phyloP scores from a whole-genome alignment of 2,113 vertebrate genomes.

The Psettodes erumei region DNA sequence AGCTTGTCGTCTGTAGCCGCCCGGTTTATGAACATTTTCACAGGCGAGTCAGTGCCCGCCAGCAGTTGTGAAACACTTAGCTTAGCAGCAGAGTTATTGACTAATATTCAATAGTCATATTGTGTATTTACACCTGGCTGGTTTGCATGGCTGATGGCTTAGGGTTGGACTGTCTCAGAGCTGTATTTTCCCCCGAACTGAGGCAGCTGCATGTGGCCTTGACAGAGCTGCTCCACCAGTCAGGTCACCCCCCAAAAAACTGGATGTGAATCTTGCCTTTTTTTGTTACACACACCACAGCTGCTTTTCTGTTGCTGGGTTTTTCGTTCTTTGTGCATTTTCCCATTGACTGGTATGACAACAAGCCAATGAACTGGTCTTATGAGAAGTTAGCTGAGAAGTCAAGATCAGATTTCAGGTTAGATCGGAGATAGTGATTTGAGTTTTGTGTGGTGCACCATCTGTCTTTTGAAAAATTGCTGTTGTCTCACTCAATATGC shows the following conservation, averaged over 20 bases:
- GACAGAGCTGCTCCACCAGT: background rate
- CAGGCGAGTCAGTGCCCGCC: background rate
- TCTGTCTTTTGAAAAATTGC: background rate
- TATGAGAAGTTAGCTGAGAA: conserved; percentile 31
- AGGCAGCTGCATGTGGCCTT: background rate
- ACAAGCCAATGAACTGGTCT: conserved; percentile 16
- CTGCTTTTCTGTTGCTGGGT: background rate
- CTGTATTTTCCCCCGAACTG: background rate
- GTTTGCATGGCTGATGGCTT: background rate
- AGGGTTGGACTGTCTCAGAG: background rate
- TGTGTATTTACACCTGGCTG: background rate
- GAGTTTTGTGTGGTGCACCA: background rate
- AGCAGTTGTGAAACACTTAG: conserved; percentile 50
- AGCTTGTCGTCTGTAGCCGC: background rate
- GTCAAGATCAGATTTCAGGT: conserved; percentile 38
- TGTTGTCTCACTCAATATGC: too few relatives aligned
- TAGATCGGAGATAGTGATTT: too few relatives aligned
- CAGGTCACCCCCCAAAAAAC: background rate
- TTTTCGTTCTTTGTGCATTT: background rate
- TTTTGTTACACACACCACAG: background rate
- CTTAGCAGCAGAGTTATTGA: conserved; percentile 10
- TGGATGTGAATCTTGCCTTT: background rate
- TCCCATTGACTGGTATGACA: background rate
- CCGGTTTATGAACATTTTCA: background rate
- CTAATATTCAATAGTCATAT: conserved; percentile 14